Evolutionary conservation across 2,888 invertebrate genomes (phyloP).

Genomic region (Cancer borealis): DNA sequence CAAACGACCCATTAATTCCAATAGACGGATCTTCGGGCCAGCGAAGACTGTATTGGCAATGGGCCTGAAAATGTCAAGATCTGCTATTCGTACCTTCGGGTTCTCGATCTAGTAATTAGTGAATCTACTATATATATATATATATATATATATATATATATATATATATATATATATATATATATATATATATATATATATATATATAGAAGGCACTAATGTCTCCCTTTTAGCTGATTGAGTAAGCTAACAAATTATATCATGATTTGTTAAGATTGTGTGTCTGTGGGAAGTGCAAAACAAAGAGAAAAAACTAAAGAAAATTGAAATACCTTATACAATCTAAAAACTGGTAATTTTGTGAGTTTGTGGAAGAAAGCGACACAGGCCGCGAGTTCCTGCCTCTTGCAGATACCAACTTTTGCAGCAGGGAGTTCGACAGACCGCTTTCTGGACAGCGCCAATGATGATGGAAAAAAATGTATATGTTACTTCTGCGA

Average conservation of each 20-base stretch:
- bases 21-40: slow-evolving; percentile 28
- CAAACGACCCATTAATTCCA: slow-evolving; percentile 52
- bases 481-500: neutral
- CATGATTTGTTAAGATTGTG: neutral
- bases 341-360: neutral
- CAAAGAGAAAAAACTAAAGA: neutral
- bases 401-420: neutral
- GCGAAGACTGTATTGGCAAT: neutral
- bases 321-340: neutral
- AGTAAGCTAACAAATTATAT: neutral
- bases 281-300: neutral
- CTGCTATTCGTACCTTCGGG: neutral
- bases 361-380: neutral
- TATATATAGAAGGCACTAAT: no score
- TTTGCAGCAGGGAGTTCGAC: slow-evolving; percentile 31
- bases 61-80: neutral
- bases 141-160: no score
- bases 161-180: no score
- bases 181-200: no score
- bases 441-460: neutral
- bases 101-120: neutral
- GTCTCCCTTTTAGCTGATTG: neutral
- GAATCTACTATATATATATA: no score
- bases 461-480: slow-evolving; percentile 55
- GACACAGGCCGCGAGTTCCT: neutral